Percentiles rank a stretch among this genome's conserved stretches.
Conservation (phyloP, 2,113 vertebrate species). For the Sturnira hondurensis region DNA sequence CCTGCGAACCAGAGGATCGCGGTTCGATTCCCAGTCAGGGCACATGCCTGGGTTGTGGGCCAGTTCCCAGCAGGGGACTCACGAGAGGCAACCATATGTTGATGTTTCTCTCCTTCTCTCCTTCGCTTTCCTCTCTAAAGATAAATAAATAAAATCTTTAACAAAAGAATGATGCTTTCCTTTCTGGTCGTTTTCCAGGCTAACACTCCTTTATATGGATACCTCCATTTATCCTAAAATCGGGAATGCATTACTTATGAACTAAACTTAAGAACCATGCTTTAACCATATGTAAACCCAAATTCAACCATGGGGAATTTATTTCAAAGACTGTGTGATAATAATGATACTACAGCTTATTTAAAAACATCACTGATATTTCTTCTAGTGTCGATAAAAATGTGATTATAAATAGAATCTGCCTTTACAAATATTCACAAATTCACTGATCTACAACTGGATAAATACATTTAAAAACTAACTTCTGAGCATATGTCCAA, state of each 20-base stretch:
- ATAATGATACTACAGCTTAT: neutral
- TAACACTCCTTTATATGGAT: neutral
- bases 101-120: too few species aligned
- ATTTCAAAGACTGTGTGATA: neutral
- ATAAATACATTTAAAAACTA: slow-evolving; percentile 27
- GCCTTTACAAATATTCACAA: neutral
- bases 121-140: too few species aligned
- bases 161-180: neutral
- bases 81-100: too few species aligned
- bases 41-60: too few species aligned
- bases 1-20: too few species aligned
- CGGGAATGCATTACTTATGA: neutral
- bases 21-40: too few species aligned
- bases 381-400: neutral
- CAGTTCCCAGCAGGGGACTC: too few species aligned
- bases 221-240: neutral
- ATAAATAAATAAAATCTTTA: too few species aligned
- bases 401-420: neutral
- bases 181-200: neutral
- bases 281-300: neutral
- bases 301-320: neutral
- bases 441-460: neutral
- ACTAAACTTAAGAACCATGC: neutral
- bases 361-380: neutral
- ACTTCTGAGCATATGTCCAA: neutral